Evolutionary conservation across 2,888 invertebrate species (phyloP).

Genomic region (Thereva nobilitata): DNA sequence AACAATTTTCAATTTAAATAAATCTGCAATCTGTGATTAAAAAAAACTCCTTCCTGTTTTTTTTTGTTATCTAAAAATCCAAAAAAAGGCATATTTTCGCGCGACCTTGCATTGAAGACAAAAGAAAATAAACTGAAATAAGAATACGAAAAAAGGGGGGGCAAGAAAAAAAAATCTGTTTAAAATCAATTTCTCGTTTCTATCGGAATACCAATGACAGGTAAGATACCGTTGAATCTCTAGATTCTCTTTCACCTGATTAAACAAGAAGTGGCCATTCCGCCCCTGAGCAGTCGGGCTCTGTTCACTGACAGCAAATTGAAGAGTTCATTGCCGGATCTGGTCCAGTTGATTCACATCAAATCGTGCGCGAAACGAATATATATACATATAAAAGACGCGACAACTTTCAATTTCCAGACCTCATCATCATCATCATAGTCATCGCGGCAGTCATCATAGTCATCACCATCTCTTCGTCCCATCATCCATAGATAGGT

Average conservation of each 20-base stretch:
- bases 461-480: too few species aligned
- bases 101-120: too few species aligned
- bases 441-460: too few species aligned
- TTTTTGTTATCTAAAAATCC: too few species aligned
- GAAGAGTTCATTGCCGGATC: conserved; percentile 22
- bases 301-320: background rate
- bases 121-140: too few species aligned
- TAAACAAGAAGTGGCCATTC: conserved; percentile 25
- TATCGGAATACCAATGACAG: background rate
- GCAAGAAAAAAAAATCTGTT: background rate
- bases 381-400: conserved; percentile 11
- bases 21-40: too few species aligned
- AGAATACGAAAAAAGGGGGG: too few species aligned
- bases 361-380: conserved; percentile 28
- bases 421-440: too few species aligned
- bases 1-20: too few species aligned
- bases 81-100: too few species aligned
- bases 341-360: conserved; percentile 23
- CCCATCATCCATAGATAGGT: too few species aligned
- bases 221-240: conserved; percentile 15
- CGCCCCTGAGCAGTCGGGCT: background rate
- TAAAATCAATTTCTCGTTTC: background rate
- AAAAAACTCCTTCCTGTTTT: too few species aligned
- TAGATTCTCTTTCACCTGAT: conserved; percentile 27
- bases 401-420: conserved; percentile 29